Conservation (phyloP, 2,113 vertebrate species). For the Corythornis cristatus region DNA sequence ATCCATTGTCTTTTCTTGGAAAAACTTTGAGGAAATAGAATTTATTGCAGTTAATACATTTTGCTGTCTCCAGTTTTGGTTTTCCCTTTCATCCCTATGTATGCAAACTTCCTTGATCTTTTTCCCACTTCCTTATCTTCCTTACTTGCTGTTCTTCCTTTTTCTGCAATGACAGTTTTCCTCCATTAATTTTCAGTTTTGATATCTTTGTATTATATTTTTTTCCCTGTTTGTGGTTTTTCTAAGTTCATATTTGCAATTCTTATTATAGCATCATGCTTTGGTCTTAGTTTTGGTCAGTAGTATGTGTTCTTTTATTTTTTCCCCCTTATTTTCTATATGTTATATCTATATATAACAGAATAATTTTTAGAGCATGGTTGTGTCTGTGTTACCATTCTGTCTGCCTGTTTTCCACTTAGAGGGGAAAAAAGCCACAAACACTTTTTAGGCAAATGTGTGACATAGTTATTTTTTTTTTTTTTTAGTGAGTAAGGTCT, state of each 20-base stretch:
- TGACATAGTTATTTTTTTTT: neutral
- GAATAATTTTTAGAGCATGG: neutral
- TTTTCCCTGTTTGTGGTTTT: neutral
- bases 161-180: neutral
- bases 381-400: neutral
- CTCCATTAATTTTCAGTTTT: neutral
- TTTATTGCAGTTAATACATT: neutral
- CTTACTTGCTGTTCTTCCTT: neutral
- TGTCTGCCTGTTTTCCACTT: neutral
- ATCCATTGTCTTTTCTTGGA: conserved; percentile 40
- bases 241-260: neutral
- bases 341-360: neutral
- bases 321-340: neutral
- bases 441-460: neutral
- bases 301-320: neutral
- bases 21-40: conserved; percentile 40
- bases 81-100: neutral
- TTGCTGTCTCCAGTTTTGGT: neutral
- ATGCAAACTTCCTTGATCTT: conserved; percentile 18
- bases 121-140: neutral
- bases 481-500: conserved; percentile 10
- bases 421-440: neutral
- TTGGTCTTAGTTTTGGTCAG: neutral
- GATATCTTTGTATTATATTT: neutral
- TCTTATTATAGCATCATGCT: neutral